Evolutionary conservation across 2,888 invertebrate genomes (phyloP), one percentile per base, ranked within the genome.

Genomic region (Scaptomyza parva): DNA sequence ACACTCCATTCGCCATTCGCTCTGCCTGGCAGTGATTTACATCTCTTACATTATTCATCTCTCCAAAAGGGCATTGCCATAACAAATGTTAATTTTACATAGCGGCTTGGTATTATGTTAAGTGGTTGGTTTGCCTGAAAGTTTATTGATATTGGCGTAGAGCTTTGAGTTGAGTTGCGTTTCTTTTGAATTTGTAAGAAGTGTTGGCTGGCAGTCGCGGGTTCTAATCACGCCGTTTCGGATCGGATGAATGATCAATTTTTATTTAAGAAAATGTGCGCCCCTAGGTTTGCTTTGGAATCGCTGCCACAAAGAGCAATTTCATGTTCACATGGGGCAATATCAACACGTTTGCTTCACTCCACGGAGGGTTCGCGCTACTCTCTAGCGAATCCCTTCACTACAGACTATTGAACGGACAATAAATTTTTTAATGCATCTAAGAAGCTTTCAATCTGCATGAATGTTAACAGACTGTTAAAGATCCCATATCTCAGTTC

Each of bases 311-410:
- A 64, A 78, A 76, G 75, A 58, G 86, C 81, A 63, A 62, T 86
- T 88, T 86, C 86, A 70, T 58, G 62, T 61, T 63, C 67, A 72
- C 54, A 73, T 58, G 74, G 88, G 89, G 89, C 89, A 76, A 89
- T 62, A 89, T 9, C 41, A 70, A 79, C 9, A 33, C 55, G 64
- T 64, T 79, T 79, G 70, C 62, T 48, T 78, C 88, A 89, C 89
- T 88, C 90, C 89, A 87, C 87, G 85, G 85, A 71, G 78, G 28
- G 59, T 37, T 47, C 59, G 77, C 61, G 70, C 14, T 22, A 35
- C 47, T 55, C 65, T 17, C 14, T 41, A 69, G 72, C 76, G 62
- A 18, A 17, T 7, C 66, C 22, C 66, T 61, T 53, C 75, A 72
- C 69, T 76, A 37, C 37, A 43, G 39, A n/a, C 12, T 7, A 3